Base-by-base conservation (phyloP, 2,888 invertebrate genomes). In the Lagria hirta region DNA sequence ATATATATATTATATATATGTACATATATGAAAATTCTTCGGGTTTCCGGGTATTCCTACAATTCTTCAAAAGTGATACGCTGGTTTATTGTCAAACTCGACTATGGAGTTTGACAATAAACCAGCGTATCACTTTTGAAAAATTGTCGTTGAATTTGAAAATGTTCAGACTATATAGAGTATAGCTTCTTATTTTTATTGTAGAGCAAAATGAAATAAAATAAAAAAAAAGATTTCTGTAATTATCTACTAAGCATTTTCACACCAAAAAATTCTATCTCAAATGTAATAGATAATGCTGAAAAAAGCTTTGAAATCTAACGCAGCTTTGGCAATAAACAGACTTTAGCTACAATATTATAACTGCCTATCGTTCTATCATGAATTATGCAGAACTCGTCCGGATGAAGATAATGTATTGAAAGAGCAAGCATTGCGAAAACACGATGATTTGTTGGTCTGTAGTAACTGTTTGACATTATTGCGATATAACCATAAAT, bases 331-430 rank as follows among this genome's bases (percentile, higher is more conserved):
- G 32, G 21, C 44, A 21, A 24, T 37, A 43, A 43, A 43, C 43
- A 36, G 43, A 30, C 36, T 34, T 21, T 27, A 26, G 27, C 26
- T 12, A 20, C 27, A 44, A 35, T 43, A 48, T 52, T 50, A 47
- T 48, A 44, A 44, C 42, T 48, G 46, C 28, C 40, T 46, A 43
- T 38, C 43, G 45, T 46, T 35, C 15, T 46, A 30, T 42, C 48
- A 52, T 52, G 52, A 52, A 52, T 52, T 48, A 52, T 52, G 52
- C 52, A 52, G 46, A 35, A 42, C 45, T 45, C 43, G 44, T 38
- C 49, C 48, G 45, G 48, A 45, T 48, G 44, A 42, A 50, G 48
- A 50, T 51, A 51, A 51, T 48, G 48, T 50, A 48, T 51, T 51
- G 48, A 48, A 49, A 48, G 46, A 41, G 46, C 43, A 32, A 44